A percentile compares a stretch with the other conserved stretches of the same genome.
These are phyloP conservation scores for Myotis planiceps DNA, from an alignment of 2,797 vertebrate genomes.

Conservation along the genomic window DNA sequence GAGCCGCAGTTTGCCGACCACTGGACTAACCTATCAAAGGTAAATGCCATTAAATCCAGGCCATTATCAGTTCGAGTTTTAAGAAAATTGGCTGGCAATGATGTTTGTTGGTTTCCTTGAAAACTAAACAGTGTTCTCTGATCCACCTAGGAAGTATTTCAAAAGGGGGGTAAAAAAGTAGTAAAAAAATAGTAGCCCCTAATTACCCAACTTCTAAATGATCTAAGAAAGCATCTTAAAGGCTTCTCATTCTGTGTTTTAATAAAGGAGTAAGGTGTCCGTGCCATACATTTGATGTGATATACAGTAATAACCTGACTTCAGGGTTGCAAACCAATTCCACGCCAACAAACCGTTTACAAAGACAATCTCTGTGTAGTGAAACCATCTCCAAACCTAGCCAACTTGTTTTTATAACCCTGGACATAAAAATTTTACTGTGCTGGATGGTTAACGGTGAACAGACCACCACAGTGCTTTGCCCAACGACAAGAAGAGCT, in stretches of 20 bases:
- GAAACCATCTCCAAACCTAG: background rate
- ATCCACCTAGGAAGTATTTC: constrained; percentile 18
- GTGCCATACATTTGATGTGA: background rate
- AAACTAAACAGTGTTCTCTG: constrained; percentile 27
- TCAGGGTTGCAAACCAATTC: background rate
- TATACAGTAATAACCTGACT: background rate
- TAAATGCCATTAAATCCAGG: background rate
- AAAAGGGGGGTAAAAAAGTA: background rate
- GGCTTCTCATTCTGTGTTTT: background rate
- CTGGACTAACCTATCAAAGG: background rate
- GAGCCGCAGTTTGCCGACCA: too few relatives aligned
- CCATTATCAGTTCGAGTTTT: constrained; percentile 22
- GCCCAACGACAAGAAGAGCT: background rate
- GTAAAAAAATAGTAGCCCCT: background rate
- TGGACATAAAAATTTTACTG: background rate
- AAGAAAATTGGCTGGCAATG: background rate
- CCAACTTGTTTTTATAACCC: background rate
- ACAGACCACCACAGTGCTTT: background rate
- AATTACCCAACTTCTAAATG: background rate
- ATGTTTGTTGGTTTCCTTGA: constrained; percentile 13
- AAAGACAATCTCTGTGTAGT: background rate
- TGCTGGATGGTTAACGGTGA: background rate
- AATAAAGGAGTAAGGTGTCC: background rate
- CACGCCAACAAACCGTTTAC: background rate
- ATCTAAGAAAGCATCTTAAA: constrained; percentile 11